A percentile compares a stretch with the other conserved stretches of the same genome.
These are phyloP conservation scores for Thaleichthys pacificus DNA, from an alignment of 2,797 vertebrate genomes.

Conservation along the genomic window DNA sequence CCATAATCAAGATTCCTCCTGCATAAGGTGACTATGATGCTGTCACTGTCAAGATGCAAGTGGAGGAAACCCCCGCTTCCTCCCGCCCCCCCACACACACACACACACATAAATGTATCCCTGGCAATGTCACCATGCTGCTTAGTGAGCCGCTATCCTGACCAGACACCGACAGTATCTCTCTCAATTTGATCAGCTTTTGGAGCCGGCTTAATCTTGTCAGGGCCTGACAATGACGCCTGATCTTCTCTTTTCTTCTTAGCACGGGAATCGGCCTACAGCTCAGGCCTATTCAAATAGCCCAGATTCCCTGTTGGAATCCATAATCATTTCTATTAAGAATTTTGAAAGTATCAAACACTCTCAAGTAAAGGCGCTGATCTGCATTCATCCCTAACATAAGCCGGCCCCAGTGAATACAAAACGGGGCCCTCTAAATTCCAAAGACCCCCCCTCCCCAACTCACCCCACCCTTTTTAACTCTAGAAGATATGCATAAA, in stretches of 20 bases:
- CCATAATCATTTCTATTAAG: slow-evolving; percentile 71
- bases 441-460: slow-evolving; percentile 34
- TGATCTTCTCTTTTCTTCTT: slow-evolving; percentile 75
- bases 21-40: too few relatives aligned
- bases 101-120: slow-evolving; percentile 22
- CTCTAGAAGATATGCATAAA: slow-evolving; percentile 55
- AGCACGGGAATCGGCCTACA: slow-evolving; percentile 61
- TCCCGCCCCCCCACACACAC: background rate
- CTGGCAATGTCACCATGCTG: slow-evolving; percentile 64
- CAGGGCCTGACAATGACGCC: slow-evolving; percentile 72
- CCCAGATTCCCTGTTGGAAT: slow-evolving; percentile 62
- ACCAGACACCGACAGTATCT: slow-evolving; percentile 50
- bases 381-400: slow-evolving; percentile 71
- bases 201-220: slow-evolving; percentile 75
- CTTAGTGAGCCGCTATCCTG: slow-evolving; percentile 57
- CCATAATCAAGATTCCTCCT: too few relatives aligned
- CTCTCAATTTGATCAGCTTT: slow-evolving; percentile 69
- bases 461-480: slow-evolving; percentile 36
- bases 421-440: slow-evolving; percentile 63
- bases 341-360: slow-evolving; percentile 68
- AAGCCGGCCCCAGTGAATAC: slow-evolving; percentile 65
- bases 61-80: slow-evolving; percentile 1
- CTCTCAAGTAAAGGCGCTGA: slow-evolving; percentile 66
- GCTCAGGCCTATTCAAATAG: slow-evolving; percentile 68
- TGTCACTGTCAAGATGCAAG: too few relatives aligned